Conservation (phyloP, 2,113 vertebrate species). For the Butorides virescens region DNA sequence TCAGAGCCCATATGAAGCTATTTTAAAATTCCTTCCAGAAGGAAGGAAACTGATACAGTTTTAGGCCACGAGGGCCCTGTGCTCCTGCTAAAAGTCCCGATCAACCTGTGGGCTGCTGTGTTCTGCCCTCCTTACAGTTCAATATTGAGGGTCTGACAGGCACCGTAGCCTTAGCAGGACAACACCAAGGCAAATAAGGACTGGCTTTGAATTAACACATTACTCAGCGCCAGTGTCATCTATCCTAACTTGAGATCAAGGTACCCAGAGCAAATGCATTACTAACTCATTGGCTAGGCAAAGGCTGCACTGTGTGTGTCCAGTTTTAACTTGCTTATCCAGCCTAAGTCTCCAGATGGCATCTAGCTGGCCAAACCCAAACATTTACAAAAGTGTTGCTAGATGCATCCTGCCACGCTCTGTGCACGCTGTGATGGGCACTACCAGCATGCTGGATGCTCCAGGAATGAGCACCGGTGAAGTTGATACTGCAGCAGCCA, state of each 20-base stretch:
- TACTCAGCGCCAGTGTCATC: not conserved
- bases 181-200: not conserved
- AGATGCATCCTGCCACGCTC: not conserved
- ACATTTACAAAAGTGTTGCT: not conserved
- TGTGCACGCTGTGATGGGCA: not conserved
- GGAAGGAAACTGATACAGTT: not conserved
- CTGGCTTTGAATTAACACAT: not conserved
- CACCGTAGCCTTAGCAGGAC: not conserved
- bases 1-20: not conserved
- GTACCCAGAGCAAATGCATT: not conserved
- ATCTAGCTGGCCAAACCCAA: not conserved
- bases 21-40: not conserved
- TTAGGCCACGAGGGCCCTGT: not conserved
- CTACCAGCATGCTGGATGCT: not conserved
- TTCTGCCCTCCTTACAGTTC: not conserved
- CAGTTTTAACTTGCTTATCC: not conserved
- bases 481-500: not conserved
- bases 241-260: not conserved
- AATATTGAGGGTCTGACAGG: not conserved
- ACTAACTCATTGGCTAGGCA: not conserved
- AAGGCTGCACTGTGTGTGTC: not conserved
- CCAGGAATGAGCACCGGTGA: not conserved
- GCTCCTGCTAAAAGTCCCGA: not conserved
- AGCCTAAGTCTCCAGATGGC: not conserved
- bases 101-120: rapidly evolving